phyloP scores from a whole-genome alignment of 30 jellyfish, hydroid and myxozoan species.

The Turritopsis rubra region DNA sequence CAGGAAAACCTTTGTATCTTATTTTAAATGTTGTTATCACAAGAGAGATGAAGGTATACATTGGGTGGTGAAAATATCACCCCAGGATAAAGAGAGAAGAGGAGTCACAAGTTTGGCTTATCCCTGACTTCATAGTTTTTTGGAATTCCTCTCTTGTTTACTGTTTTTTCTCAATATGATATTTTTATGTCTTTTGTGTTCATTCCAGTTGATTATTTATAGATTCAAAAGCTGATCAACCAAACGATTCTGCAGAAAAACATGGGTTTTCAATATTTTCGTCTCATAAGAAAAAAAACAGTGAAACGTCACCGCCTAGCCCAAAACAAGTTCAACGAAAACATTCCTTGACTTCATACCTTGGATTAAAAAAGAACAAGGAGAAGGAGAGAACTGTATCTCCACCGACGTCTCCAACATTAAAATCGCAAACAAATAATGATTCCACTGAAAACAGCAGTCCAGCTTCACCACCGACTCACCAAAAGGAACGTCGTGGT shows the following conservation, averaged over 20 bases:
- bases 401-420: slow-evolving; percentile 16
- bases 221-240: neutral
- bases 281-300: slow-evolving; percentile 3
- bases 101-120: too few relatives aligned
- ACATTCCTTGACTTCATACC: slow-evolving; percentile 17
- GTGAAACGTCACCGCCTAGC: slow-evolving; percentile 3
- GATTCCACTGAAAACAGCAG: neutral
- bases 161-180: too few relatives aligned
- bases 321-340: slow-evolving; percentile 28
- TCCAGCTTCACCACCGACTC: slow-evolving; percentile 14
- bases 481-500: slow-evolving; percentile 15
- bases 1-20: neutral
- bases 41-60: neutral
- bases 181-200: too few relatives aligned
- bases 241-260: neutral
- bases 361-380: slow-evolving; percentile 21
- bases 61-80: too few relatives aligned
- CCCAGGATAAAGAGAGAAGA: too few relatives aligned
- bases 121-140: too few relatives aligned
- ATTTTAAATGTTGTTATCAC: neutral
- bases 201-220: too few relatives aligned
- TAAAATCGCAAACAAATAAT: neutral
- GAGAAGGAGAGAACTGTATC: neutral
- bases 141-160: too few relatives aligned
- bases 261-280: slow-evolving; percentile 13